phyloP scores from a whole-genome alignment of 2,888 invertebrate species.

The Andrena praecox region DNA sequence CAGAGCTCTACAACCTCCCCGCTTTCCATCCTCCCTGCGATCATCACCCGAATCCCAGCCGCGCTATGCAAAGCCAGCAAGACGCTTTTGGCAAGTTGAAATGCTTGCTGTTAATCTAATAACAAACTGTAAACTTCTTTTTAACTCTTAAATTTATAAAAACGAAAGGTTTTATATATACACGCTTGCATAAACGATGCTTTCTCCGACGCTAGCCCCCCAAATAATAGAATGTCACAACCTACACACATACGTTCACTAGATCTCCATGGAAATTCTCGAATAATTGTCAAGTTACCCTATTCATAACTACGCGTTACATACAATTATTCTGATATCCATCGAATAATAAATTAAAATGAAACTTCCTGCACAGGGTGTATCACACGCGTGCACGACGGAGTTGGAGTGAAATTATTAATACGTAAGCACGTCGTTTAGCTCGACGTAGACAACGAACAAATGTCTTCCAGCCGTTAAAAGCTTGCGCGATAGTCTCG shows the following conservation, averaged over 20 bases:
- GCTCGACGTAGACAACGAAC: slow-evolving; percentile 44
- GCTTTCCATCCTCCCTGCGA: slow-evolving; percentile 35
- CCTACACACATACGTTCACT: slow-evolving; percentile 79
- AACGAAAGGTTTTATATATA: slow-evolving; percentile 70
- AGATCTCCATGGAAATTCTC: slow-evolving; percentile 64
- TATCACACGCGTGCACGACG: slow-evolving; percentile 61
- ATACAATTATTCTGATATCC: slow-evolving; percentile 70
- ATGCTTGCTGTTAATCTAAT: slow-evolving; percentile 61
- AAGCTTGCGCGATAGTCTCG: slow-evolving; percentile 27
- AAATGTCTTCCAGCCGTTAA: slow-evolving; percentile 21
- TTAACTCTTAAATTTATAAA: slow-evolving; percentile 63
- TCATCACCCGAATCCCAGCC: slow-evolving; percentile 24
- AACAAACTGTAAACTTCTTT: slow-evolving; percentile 58
- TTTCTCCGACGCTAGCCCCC: slow-evolving; percentile 76
- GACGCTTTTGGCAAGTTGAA: slow-evolving; percentile 52
- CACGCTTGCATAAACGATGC: slow-evolving; percentile 77
- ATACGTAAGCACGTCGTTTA: slow-evolving; percentile 40
- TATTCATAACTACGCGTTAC: slow-evolving; percentile 70
- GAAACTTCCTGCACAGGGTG: slow-evolving; percentile 52
- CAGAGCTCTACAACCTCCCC: slow-evolving; percentile 42
- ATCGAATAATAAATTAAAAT: slow-evolving; percentile 75
- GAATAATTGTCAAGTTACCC: slow-evolving; percentile 65
- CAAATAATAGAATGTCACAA: slow-evolving; percentile 81
- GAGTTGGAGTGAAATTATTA: slow-evolving; percentile 57
- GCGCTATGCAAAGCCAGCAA: slow-evolving; percentile 39